Evolutionary conservation across 2,113 vertebrate species (phyloP), one percentile per base, ranked within the genome.

Genomic region (Anhinga anhinga): DNA sequence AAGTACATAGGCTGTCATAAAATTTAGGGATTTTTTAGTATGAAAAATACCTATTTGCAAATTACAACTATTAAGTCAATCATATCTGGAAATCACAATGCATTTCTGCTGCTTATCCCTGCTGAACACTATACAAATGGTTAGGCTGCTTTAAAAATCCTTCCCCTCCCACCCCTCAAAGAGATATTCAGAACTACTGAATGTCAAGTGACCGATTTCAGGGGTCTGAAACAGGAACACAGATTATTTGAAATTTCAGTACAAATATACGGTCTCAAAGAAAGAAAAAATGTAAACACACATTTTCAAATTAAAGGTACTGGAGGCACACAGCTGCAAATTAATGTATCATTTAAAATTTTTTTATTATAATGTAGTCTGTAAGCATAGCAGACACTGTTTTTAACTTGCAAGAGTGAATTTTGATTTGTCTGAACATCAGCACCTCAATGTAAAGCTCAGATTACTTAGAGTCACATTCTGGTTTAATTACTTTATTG

Each of bases 391-490:
- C 23, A 53, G 45, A 55, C 23, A 69, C 27, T 44, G 50, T 23
- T 80, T 81, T 70, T 82, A 59, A 86, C 25, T 87, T 82, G 11
- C 34, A 91, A 36, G 40, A 83, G 11, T 42, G 69, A 91, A 66
- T 88, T 94, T 82, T 73, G 52, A 90, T 91, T 94, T 94, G 95
- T 66, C 40, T 87, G 67, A 83, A 77, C 38, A 91, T 73, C 79
- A 71, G 67, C 21, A 96, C 67, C 73, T 76, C 72, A 34, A 67
- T 63, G 78, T 13, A 47, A 90, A 73, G 79, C 66, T 91, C 63
- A 26, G 74, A 78, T 49, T 84, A 78, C 90, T 63, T 49, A 73
- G 13, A 91, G 38, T 82, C 56, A 67, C 30, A 83, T 47, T 94
- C 47, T 77, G 38, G 27, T 88, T 71, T 30, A 74, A 91, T 86